Conservation (phyloP, 2,888 invertebrate genomes). For the Pteria penguin region DNA sequence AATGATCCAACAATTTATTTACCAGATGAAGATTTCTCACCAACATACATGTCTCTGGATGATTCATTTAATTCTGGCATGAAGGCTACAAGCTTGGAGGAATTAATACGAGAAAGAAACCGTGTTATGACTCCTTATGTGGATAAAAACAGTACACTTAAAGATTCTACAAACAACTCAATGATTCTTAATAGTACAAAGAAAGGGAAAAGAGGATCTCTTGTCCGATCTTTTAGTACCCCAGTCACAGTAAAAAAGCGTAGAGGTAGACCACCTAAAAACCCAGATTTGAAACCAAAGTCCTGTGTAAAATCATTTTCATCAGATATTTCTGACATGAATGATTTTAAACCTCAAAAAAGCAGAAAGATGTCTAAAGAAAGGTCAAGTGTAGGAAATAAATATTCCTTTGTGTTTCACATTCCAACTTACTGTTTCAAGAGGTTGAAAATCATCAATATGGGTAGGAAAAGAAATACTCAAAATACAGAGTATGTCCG, state of each 20-base stretch:
- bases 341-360: neutral
- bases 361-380: conserved; percentile 20
- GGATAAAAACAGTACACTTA: neutral
- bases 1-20: neutral
- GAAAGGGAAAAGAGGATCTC: neutral
- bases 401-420: conserved; percentile 71
- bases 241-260: neutral
- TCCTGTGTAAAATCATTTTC: neutral
- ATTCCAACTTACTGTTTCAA: conserved; percentile 71
- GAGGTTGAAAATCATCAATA: conserved; percentile 58
- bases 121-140: neutral
- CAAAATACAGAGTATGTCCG: conserved; percentile 60
- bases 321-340: neutral
- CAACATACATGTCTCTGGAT: neutral
- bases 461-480: neutral
- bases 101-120: neutral
- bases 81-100: neutral
- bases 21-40: neutral
- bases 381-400: conserved; percentile 18
- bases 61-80: neutral
- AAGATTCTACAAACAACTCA: neutral
- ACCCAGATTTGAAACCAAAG: neutral
- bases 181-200: neutral
- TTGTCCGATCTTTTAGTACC: conserved; percentile 20
- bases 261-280: conserved; percentile 21